These are phyloP conservation scores for Popillia japonica DNA, from an alignment of 1,140 invertebrate genomes.

Conservation along the genomic window DNA sequence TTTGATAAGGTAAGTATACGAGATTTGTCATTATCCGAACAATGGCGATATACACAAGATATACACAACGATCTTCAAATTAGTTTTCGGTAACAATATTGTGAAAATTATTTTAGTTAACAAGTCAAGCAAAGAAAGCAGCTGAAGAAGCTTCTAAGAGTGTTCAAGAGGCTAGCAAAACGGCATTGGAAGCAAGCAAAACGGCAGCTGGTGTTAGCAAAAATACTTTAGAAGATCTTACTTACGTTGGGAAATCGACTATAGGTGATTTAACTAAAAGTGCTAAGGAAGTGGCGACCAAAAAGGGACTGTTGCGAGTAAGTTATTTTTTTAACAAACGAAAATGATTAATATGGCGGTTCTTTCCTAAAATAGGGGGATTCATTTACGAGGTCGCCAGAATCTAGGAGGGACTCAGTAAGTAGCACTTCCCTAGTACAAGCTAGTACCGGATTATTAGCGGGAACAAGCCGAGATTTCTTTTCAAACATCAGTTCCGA, in stretches of 20 bases:
- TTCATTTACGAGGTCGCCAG: slow-evolving; percentile 51
- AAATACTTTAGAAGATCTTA: slow-evolving; percentile 86
- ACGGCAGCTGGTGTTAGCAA: slow-evolving; percentile 86
- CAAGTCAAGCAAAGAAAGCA: slow-evolving; percentile 87
- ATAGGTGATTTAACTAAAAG: slow-evolving; percentile 90
- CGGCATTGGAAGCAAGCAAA: slow-evolving; percentile 85
- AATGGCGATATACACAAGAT: not conserved
- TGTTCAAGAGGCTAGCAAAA: slow-evolving; percentile 82
- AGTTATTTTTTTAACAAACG: not conserved
- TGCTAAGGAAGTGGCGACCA: slow-evolving; percentile 84
- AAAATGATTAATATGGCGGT: not conserved
- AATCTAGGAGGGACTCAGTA: slow-evolving; percentile 56
- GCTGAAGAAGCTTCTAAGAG: slow-evolving; percentile 85
- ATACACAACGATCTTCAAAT: slow-evolving; percentile 11
- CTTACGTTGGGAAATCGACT: slow-evolving; percentile 86
- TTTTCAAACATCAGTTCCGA: slow-evolving; percentile 89
- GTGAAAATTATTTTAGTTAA: slow-evolving; percentile 66
- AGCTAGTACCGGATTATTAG: slow-evolving; percentile 59
- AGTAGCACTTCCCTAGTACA: slow-evolving; percentile 61
- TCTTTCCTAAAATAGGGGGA: slow-evolving; percentile 50
- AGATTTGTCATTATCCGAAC: not conserved
- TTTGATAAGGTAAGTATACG: slow-evolving; percentile 73
- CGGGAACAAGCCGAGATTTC: slow-evolving; percentile 78
- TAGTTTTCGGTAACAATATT: slow-evolving; percentile 18
- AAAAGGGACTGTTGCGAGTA: slow-evolving; percentile 86